Base-by-base conservation (phyloP, 2,888 invertebrate genomes). In the Cantharis nigra region DNA sequence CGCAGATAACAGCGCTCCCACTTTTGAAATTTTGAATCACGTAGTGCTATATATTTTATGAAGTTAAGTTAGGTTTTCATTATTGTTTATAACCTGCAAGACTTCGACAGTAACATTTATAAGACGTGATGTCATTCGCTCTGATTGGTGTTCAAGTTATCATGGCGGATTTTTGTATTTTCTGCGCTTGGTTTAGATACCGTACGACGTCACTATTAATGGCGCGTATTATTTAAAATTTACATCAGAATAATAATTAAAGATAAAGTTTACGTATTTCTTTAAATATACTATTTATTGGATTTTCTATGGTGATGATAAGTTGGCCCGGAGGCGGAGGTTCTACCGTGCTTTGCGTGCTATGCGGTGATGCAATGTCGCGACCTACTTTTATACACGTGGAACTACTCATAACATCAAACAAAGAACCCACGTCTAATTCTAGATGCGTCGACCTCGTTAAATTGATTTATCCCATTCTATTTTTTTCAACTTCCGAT, bases 311-410 rank as follows among this genome's bases (percentile, higher is more conserved):
- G n/a, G 49, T 2, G 49, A 49, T 2, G 49, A 49, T n/a, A 49
- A 49, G n/a, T 49, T 49, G 16, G 16, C n/a, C n/a, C 49, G n/a
- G n/a, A 7, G n/a, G 7, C 49, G n/a, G n/a, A 7, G n/a, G 7
- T 49, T 49, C 49, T 49, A 49, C n/a, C 2, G 49, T 49, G 7
- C n/a, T n/a, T 49, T n/a, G 49, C 49, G 49, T 49, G 49, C 63
- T 71, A 26, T 65, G 71, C 69, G 70, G 63, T 82, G 83, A 82
- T 83, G 83, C 82, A 83, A 83, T 79, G 79, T 79, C 72, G 70
- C 82, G 83, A 83, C 83, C 83, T 80, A 83, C 80, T 83, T 83
- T 81, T 79, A 73, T 78, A 81, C 83, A 83, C 83, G 83, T 83
- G 83, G 81, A 82, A 77, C 78, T 75, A 76, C 78, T 80, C 80